phyloP scores from a whole-genome alignment of 2,797 vertebrate genomes.

The Lycodopsis pacificus region DNA sequence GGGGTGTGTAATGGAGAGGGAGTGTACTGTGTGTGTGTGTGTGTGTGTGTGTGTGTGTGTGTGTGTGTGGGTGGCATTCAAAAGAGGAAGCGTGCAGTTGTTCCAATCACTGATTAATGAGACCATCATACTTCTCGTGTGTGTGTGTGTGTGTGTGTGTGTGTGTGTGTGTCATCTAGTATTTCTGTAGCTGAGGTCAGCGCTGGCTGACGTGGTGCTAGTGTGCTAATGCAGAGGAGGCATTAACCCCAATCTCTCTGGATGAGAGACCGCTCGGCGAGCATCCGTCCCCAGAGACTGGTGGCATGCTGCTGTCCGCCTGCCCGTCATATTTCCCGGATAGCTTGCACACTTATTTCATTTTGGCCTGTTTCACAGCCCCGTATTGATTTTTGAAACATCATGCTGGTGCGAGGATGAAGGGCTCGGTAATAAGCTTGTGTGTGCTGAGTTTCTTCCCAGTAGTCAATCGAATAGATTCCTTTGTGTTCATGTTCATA shows the following conservation, averaged over 20 bases:
- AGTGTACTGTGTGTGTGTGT: constrained; percentile 8
- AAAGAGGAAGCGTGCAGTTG: constrained; percentile 72
- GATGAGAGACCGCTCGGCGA: constrained; percentile 64
- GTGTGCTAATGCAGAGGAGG: constrained; percentile 73
- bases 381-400: constrained; percentile 80
- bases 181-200: constrained; percentile 67
- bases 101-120: constrained; percentile 79
- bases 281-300: constrained; percentile 69
- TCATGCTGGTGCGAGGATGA: constrained; percentile 70
- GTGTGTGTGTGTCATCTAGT: constrained; percentile 43
- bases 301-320: constrained; percentile 74
- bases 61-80: constrained; percentile 31
- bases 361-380: constrained; percentile 81
- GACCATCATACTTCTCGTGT: constrained; percentile 61
- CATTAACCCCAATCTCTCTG: constrained; percentile 81
- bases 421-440: constrained; percentile 63
- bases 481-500: constrained; percentile 26
- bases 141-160: constrained; percentile 14
- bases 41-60: constrained; percentile 17
- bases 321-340: constrained; percentile 83
- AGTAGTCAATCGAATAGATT: constrained; percentile 53
- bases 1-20: constrained; percentile 54
- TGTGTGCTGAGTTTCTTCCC: constrained; percentile 40
- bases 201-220: constrained; percentile 47
- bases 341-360: constrained; percentile 82